phyloP scores from a whole-genome alignment of 2,113 vertebrate species.

The Phycodurus eques region DNA sequence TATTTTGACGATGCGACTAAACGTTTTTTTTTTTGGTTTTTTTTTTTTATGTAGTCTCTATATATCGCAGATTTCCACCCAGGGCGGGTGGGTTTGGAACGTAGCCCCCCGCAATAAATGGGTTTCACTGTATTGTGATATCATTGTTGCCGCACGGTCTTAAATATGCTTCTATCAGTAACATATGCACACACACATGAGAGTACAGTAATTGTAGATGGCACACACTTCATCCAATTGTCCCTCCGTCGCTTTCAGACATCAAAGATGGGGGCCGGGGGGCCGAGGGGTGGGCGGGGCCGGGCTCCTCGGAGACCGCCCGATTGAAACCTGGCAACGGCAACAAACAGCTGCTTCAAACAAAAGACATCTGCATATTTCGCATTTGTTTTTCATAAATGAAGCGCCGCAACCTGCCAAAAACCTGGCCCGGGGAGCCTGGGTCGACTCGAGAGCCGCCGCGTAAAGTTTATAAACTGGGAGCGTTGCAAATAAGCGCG shows the following conservation, averaged over 20 bases:
- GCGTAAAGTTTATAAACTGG: constrained; percentile 98
- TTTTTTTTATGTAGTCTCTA: too few species aligned
- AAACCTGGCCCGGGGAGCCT: constrained; percentile 84
- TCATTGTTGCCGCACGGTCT: constrained; percentile 6
- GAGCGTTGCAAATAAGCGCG: constrained; percentile 86
- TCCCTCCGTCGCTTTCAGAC: constrained; percentile 72
- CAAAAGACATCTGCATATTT: constrained; percentile 99
- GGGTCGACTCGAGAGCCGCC: constrained; percentile 83
- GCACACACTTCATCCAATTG: constrained; percentile 30
- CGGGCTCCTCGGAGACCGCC: constrained; percentile 83
- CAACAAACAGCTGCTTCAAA: constrained; percentile 99
- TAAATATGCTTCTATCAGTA: constrained; percentile 3
- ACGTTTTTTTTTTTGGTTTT: too few species aligned
- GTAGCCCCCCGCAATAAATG: not conserved
- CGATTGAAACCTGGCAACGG: constrained; percentile 97
- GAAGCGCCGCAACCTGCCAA: constrained; percentile 95
- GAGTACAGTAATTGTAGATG: constrained; percentile 42
- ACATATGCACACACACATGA: constrained; percentile 9
- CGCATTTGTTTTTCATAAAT: constrained; percentile 99
- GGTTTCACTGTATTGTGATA: not conserved
- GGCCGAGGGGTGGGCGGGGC: constrained; percentile 34
- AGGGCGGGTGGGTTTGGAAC: not conserved
- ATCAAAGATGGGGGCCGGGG: constrained; percentile 67
- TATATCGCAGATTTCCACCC: too few species aligned
- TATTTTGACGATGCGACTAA: too few species aligned